These are phyloP conservation scores for Macrostomum lignano DNA, from an alignment of 1,140 invertebrate species.

Conservation along the genomic window DNA sequence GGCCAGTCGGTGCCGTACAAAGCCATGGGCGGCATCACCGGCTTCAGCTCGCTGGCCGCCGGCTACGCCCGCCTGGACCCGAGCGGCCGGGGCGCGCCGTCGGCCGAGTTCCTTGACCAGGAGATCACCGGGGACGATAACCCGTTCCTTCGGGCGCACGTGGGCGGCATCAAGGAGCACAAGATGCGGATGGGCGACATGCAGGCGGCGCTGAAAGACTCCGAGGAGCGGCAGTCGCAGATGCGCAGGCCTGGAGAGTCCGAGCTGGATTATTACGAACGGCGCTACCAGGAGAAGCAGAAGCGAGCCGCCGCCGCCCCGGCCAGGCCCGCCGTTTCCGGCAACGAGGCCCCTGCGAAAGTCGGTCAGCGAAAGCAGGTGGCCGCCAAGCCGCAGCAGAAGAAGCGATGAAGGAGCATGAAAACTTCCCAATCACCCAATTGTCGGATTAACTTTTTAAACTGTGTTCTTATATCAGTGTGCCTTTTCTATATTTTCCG, in stretches of 20 bases:
- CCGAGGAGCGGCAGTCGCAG: constrained; percentile 16
- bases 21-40: constrained; percentile 28
- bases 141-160: constrained; percentile 20
- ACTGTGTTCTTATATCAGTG: too few species aligned
- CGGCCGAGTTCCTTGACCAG: constrained; percentile 20
- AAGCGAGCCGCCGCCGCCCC: too few species aligned
- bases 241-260: constrained; percentile 18
- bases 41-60: constrained; percentile 25
- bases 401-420: too few species aligned
- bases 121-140: constrained; percentile 21
- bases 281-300: constrained; percentile 24
- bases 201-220: constrained; percentile 9
- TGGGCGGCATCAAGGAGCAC: constrained; percentile 17
- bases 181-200: constrained; percentile 3
- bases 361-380: too few species aligned
- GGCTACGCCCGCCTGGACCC: constrained; percentile 26
- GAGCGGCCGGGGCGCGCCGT: constrained; percentile 23
- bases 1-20: constrained; percentile 21
- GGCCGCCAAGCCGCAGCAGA: too few species aligned
- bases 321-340: too few species aligned
- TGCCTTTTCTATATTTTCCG: too few species aligned
- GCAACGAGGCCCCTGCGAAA: too few species aligned
- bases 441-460: too few species aligned
- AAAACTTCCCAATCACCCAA: too few species aligned
- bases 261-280: constrained; percentile 26